These are phyloP conservation scores for Stegophylla sp. DNA, from an alignment of 2,888 invertebrate genomes.

Conservation along the genomic window DNA sequence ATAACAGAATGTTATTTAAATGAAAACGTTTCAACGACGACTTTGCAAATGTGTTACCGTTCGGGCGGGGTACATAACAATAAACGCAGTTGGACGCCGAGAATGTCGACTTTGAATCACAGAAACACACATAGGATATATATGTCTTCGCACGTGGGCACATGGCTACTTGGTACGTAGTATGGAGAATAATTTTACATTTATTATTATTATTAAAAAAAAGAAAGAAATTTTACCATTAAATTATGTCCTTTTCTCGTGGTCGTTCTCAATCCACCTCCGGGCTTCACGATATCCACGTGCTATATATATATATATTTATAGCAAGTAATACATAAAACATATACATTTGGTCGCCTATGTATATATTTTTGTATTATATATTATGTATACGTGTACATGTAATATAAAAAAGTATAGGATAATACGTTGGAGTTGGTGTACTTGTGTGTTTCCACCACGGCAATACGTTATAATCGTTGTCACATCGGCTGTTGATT, in stretches of 20 bases:
- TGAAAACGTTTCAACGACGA: background rate
- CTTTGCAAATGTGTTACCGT: constrained; percentile 5
- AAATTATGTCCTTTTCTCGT: constrained; percentile 28
- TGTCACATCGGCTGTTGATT: constrained; percentile 55
- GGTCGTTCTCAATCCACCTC: background rate
- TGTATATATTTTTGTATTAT: background rate
- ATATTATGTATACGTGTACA: background rate
- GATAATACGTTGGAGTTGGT: constrained; percentile 13
- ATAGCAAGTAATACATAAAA: background rate
- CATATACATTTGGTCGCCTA: background rate
- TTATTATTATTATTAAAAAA: constrained; percentile 8
- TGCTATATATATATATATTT: background rate
- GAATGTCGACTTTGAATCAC: constrained; percentile 15
- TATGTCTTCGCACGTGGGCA: constrained; percentile 43
- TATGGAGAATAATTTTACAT: constrained; percentile 47
- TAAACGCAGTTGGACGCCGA: constrained; percentile 9
- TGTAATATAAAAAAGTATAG: background rate
- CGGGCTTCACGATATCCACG: background rate
- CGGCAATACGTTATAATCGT: constrained; percentile 55
- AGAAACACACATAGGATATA: background rate
- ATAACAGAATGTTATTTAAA: background rate
- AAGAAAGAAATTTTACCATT: constrained; percentile 22
- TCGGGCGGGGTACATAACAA: background rate
- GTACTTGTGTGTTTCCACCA: constrained; percentile 31
- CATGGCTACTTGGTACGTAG: constrained; percentile 28